These are phyloP conservation scores for Cataglyphis livida DNA, from an alignment of 2,888 invertebrate genomes.

Conservation along the genomic window DNA sequence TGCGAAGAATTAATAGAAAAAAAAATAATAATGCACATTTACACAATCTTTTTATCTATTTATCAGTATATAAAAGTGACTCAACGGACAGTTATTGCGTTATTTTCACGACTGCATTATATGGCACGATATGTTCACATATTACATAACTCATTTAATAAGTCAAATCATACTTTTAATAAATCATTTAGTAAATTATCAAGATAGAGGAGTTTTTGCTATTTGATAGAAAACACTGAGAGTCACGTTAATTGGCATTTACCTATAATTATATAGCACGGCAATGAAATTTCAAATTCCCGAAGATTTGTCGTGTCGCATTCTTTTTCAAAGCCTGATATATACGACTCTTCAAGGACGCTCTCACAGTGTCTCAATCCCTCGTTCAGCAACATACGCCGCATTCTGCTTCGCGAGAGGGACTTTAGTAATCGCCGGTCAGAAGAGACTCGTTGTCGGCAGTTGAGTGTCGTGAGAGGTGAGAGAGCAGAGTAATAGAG, in stretches of 20 bases:
- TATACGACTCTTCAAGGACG: constrained; percentile 61
- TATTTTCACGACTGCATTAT: neutral
- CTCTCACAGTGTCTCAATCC: constrained; percentile 70
- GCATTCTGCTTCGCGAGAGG: constrained; percentile 61
- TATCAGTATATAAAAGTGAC: neutral
- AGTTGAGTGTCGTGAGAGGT: constrained; percentile 56
- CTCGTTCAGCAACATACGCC: constrained; percentile 48
- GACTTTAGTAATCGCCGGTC: constrained; percentile 69
- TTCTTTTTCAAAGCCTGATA: constrained; percentile 23
- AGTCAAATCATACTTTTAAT: neutral
- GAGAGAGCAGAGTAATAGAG: constrained; percentile 59
- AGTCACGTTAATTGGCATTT: neutral
- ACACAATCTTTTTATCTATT: neutral
- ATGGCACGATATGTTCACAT: neutral
- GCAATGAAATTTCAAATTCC: neutral
- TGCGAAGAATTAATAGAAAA: constrained; percentile 6
- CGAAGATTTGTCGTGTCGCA: constrained; percentile 17
- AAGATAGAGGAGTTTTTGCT: neutral
- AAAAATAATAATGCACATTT: neutral
- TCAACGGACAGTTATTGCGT: neutral
- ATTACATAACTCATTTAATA: neutral
- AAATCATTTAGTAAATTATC: neutral
- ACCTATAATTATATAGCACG: neutral
- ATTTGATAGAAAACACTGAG: neutral
- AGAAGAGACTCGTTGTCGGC: constrained; percentile 63